phyloP scores from a whole-genome alignment of 2,113 vertebrate species.

The Atrichornis clamosus region DNA sequence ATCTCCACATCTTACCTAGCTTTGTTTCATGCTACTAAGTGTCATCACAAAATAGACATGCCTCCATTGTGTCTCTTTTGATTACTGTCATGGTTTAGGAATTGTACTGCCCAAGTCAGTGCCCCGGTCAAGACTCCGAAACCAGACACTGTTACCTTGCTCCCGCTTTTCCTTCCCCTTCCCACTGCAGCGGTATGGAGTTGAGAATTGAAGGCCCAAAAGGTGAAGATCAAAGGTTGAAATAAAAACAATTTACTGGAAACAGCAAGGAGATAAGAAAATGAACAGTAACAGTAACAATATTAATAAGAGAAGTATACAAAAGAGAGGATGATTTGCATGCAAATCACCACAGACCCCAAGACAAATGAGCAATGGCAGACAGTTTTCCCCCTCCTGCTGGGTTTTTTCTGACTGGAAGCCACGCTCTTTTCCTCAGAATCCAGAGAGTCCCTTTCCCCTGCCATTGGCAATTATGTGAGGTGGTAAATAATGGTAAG shows the following conservation, averaged over 20 bases:
- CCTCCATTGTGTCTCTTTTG: background rate
- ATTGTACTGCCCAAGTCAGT: background rate
- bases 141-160: fast-evolving
- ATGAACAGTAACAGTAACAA: background rate
- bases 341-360: background rate
- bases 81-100: background rate
- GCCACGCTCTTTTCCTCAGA: background rate
- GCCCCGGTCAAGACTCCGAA: background rate
- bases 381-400: background rate
- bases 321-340: background rate
- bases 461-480: background rate
- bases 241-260: background rate
- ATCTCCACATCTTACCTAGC: background rate
- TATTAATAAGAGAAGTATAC: background rate
- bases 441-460: background rate
- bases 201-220: background rate
- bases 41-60: background rate
- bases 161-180: background rate
- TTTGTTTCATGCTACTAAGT: background rate
- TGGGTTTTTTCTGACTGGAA: background rate
- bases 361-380: background rate
- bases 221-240: background rate
- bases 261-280: background rate
- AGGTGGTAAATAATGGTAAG: background rate
- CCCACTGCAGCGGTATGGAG: background rate